Evolutionary conservation across 2,113 vertebrate genomes (phyloP).

Genomic region (Calidris pygmaea): DNA sequence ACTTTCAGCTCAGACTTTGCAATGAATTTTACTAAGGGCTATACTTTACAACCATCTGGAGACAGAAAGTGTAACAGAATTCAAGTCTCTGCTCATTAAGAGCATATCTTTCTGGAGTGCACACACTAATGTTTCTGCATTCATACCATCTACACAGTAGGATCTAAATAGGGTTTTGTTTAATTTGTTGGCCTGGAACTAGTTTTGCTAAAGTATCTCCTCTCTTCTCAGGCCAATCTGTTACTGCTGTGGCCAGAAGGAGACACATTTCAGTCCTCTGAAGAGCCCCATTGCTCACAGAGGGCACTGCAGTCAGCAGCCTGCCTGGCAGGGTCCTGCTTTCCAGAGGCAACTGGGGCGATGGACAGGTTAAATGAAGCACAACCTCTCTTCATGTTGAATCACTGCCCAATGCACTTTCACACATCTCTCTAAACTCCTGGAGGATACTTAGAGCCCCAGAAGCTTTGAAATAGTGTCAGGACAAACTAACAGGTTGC

Average conservation of each 20-base stretch:
- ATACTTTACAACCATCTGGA: background rate
- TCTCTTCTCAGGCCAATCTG: background rate
- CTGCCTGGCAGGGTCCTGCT: background rate
- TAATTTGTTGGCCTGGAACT: background rate
- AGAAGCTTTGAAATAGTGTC: background rate
- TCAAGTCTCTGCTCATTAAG: background rate
- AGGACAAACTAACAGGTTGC: background rate
- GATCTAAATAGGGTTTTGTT: conserved; percentile 8
- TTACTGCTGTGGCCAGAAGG: background rate
- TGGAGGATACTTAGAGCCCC: background rate
- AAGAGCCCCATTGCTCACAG: background rate
- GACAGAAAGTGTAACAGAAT: background rate
- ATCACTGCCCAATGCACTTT: background rate
- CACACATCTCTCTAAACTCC: background rate
- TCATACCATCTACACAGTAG: background rate
- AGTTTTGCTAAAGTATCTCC: background rate
- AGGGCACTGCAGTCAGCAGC: background rate
- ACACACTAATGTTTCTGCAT: background rate
- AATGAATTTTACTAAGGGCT: background rate
- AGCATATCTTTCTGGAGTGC: background rate
- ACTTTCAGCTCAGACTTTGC: background rate
- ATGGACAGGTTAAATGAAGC: background rate
- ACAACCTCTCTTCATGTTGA: background rate
- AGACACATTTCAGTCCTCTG: background rate
- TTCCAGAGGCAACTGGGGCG: background rate